Base-by-base conservation (phyloP, 1,140 invertebrate species). In the Holcopasites calliopsidis region DNA sequence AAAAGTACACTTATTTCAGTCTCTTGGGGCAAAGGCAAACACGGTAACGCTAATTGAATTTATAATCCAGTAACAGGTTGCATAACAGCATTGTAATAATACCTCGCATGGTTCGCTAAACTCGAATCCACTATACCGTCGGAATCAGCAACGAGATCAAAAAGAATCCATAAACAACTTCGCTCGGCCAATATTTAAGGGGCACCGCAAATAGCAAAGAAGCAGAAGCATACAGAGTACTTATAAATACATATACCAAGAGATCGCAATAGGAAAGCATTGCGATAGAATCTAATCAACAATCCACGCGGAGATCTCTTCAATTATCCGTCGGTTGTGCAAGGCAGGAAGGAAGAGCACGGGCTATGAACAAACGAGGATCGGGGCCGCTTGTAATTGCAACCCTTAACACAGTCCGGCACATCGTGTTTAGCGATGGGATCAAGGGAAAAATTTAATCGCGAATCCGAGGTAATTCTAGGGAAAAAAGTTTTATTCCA, bases 341-440 rank as follows among this genome's bases (percentile, higher is more conserved):
- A 38, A 68, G 55, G 3, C 65, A 40, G 60, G 40, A 58, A 77
- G 69, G 47, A 64, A 28, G 28, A 23, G 60, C 26, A 44, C 60
- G 60, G 60, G 31, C 40, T 64, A 58, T 54, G 55, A 68, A 60
- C 72, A 80, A 76, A 76, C 65, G 72, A 76, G 78, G 62, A 68
- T 58, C 71, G 38, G 21, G 26, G 31, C 35, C 23, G 60, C 50
- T 75, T 82, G 79, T 82, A 82, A 82, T 82, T 81, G 80, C 73
- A 66, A 66, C 42, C 33, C 62, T 31, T 58, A 33, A 69, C 55
- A 55, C 60, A 47, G 42, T 40, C 58, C 71, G 74, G 68, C 76
- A 81, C 76, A 77, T 40, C 61, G 54, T 38, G 73, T 79, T n/a
- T n/a, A n/a, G n/a, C n/a, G n/a, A n/a, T n/a, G n/a, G n/a, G n/a